A percentile compares a stretch with the other conserved stretches of the same genome.
Evolutionary conservation across 2,888 invertebrate genomes (phyloP).

Genomic region (Agrypnus murinus): DNA sequence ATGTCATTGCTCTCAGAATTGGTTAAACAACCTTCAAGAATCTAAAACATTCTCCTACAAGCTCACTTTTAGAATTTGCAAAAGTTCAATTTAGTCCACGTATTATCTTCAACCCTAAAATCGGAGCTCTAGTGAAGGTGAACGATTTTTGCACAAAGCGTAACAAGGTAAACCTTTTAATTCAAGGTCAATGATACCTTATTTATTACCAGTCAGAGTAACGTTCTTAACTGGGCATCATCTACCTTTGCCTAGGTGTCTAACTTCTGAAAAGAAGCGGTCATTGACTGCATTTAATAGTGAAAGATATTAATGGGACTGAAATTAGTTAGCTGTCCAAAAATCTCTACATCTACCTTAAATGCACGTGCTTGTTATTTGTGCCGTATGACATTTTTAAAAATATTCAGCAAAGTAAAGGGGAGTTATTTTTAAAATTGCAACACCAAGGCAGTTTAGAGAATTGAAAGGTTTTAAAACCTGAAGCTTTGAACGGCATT

Average conservation of each 20-base stretch:
- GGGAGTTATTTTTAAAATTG: neutral
- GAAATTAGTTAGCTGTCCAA: conserved; percentile 69
- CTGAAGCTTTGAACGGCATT: too few species aligned
- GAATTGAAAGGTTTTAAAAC: neutral
- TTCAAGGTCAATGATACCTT: conserved; percentile 35
- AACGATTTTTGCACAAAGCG: conserved; percentile 21
- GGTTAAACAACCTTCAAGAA: too few species aligned
- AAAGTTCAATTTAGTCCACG: too few species aligned
- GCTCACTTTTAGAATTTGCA: too few species aligned
- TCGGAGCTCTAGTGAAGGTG: neutral
- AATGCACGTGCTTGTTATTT: conserved; percentile 63
- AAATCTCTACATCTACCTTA: conserved; percentile 65
- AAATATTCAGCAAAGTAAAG: neutral
- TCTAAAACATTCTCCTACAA: too few species aligned
- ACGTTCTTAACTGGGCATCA: conserved; percentile 28
- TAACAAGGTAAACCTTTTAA: conserved; percentile 31
- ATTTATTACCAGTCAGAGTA: conserved; percentile 22
- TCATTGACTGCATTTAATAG: conserved; percentile 61
- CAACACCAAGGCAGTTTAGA: neutral
- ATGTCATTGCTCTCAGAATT: neutral
- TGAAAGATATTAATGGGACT: conserved; percentile 68
- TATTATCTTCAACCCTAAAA: conserved; percentile 5
- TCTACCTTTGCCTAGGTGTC: conserved; percentile 31
- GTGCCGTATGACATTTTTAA: conserved; percentile 13
- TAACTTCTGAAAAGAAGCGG: conserved; percentile 45